Evolutionary conservation across 2,888 invertebrate genomes (phyloP).

Genomic region (Leucania comma): DNA sequence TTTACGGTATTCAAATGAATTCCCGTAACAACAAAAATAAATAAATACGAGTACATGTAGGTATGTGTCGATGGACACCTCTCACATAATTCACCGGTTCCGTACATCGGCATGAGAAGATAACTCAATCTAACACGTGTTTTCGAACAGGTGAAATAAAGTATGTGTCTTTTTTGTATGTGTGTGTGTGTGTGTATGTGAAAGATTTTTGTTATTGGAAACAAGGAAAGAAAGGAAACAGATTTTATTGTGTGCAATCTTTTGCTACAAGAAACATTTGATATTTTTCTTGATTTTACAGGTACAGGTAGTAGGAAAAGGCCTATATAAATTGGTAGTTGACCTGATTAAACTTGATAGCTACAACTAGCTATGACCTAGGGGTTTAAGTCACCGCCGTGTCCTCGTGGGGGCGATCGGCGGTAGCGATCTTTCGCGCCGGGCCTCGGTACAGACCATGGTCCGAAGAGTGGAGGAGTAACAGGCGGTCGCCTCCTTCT

Average conservation of each 20-base stretch:
- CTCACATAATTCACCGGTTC: conserved; percentile 43
- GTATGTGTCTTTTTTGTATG: conserved; percentile 11
- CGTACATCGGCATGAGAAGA: conserved; percentile 18
- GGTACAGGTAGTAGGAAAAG: not conserved
- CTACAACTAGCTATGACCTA: too few species aligned
- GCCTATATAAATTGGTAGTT: too few species aligned
- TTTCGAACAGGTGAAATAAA: conserved; percentile 37
- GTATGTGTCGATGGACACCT: conserved; percentile 25
- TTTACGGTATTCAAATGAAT: conserved; percentile 34
- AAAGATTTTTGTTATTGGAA: not conserved
- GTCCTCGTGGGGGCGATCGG: too few species aligned
- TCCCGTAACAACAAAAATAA: conserved; percentile 21
- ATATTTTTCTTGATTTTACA: not conserved
- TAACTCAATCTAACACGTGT: conserved; percentile 53
- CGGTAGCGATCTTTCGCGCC: too few species aligned
- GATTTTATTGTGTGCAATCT: not conserved
- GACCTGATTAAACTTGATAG: too few species aligned
- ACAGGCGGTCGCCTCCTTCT: too few species aligned
- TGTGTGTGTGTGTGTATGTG: not conserved
- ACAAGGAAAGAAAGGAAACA: not conserved
- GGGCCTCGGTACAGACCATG: too few species aligned
- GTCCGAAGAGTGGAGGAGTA: too few species aligned
- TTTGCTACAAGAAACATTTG: not conserved
- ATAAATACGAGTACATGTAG: conserved; percentile 19
- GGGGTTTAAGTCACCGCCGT: too few species aligned